These are phyloP conservation scores for Aporophyla nigra DNA, from an alignment of 2,888 invertebrate species.

Conservation along the genomic window DNA sequence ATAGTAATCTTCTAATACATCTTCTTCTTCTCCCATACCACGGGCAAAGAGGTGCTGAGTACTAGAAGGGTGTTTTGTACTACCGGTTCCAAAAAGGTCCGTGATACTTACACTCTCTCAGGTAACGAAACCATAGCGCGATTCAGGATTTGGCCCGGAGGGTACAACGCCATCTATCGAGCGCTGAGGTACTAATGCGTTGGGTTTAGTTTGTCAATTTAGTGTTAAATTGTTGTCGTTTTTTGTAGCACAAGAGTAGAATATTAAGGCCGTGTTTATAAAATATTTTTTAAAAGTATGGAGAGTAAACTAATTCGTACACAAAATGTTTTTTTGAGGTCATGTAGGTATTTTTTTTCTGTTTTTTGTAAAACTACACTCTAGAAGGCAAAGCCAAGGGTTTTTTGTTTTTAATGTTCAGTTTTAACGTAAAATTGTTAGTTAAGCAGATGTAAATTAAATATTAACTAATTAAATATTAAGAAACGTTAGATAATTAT, in stretches of 20 bases:
- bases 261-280: not conserved
- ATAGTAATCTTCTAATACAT: not conserved
- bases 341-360: not conserved
- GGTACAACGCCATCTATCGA: conserved; percentile 19
- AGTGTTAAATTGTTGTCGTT: not conserved
- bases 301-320: not conserved
- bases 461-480: too few species aligned
- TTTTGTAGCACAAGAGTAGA: not conserved
- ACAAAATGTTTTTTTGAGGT: not conserved
- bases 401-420: not conserved
- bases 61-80: not conserved
- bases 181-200: too few species aligned
- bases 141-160: not conserved
- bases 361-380: too few species aligned
- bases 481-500: too few species aligned
- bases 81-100: accelerated
- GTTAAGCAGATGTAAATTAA: too few species aligned
- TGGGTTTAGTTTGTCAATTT: not conserved
- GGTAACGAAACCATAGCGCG: conserved; percentile 8
- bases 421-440: not conserved
- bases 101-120: not conserved
- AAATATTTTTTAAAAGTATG: not conserved
- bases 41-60: not conserved
- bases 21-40: not conserved
- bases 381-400: too few species aligned